Conservation (phyloP, 2,888 invertebrate species). For the Leptinotarsa juncta region DNA sequence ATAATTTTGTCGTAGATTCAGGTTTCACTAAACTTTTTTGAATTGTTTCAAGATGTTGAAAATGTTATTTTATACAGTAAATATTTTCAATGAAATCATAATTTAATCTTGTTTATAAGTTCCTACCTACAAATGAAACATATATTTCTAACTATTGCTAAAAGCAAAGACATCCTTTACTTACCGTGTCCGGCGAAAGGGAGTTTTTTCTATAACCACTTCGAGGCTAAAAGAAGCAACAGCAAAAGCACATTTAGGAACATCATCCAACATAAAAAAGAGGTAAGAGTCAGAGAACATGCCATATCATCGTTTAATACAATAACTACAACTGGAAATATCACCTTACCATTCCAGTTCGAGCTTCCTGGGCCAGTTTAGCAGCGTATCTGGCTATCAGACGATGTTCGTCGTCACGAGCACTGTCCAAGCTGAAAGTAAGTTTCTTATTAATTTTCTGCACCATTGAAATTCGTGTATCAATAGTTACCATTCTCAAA, state of each 20-base stretch:
- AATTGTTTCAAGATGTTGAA: no score
- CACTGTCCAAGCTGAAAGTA: conserved; percentile 64
- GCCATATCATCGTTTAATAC: conserved; percentile 33
- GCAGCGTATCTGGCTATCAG: conserved; percentile 98
- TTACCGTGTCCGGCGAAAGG: conserved; percentile 73
- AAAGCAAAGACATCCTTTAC: conserved; percentile 52
- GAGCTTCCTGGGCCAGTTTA: conserved; percentile 90
- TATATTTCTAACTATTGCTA: not conserved
- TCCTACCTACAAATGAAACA: not conserved
- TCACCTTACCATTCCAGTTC: conserved; percentile 72
- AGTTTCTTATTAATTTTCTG: no score
- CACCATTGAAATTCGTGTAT: no score
- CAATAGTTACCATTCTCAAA: no score
- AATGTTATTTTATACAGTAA: no score
- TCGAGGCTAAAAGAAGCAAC: conserved; percentile 68
- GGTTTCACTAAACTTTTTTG: no score
- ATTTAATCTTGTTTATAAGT: not conserved
- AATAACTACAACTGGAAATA: conserved; percentile 6
- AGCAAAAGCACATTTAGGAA: conserved; percentile 62
- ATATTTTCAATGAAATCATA: not conserved
- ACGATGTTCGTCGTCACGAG: conserved; percentile 90
- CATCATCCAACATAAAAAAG: conserved; percentile 51
- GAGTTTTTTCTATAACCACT: conserved; percentile 72
- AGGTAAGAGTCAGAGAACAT: conserved; percentile 45
- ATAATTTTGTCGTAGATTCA: no score